Percentiles rank a stretch among this genome's conserved stretches.
Evolutionary conservation across 2,888 invertebrate species (phyloP).

Genomic region (Norana najaformis): DNA sequence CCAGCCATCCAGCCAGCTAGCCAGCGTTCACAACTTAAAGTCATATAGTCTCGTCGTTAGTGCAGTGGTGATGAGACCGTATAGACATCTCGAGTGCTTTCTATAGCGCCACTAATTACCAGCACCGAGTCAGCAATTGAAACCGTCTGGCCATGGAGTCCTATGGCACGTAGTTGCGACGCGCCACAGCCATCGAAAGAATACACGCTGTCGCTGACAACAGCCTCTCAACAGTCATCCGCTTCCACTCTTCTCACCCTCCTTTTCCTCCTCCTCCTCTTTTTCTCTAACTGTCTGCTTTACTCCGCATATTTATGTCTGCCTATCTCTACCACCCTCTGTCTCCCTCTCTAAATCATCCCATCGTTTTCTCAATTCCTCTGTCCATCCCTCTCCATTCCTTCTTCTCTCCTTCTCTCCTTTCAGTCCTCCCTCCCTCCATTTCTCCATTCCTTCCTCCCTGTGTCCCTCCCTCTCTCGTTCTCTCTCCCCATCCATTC

Average conservation of each 20-base stretch:
- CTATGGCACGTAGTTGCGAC: neutral
- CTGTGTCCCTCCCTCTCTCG: neutral
- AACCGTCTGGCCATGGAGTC: neutral
- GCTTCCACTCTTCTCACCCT: neutral
- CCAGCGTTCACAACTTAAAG: neutral
- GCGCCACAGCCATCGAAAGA: neutral
- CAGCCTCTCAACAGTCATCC: constrained; percentile 6
- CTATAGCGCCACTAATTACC: constrained; percentile 23
- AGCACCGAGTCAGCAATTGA: neutral
- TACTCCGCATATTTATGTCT: neutral
- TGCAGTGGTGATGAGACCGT: neutral
- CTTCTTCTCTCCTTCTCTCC: neutral
- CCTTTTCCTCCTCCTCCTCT: neutral
- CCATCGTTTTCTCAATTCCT: neutral
- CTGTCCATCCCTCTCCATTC: neutral
- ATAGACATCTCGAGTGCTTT: neutral
- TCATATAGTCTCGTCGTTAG: neutral
- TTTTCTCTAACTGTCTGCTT: neutral
- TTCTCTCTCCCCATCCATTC: neutral
- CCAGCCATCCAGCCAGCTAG: neutral
- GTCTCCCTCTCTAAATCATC: neutral
- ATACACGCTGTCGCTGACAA: constrained; percentile 4
- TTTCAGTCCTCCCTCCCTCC: neutral
- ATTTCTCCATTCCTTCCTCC: neutral
- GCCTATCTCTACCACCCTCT: neutral